Evolutionary conservation across 2,888 invertebrate species (phyloP), one percentile per base, ranked within the genome.

Genomic region (Clepsis dumicolana): DNA sequence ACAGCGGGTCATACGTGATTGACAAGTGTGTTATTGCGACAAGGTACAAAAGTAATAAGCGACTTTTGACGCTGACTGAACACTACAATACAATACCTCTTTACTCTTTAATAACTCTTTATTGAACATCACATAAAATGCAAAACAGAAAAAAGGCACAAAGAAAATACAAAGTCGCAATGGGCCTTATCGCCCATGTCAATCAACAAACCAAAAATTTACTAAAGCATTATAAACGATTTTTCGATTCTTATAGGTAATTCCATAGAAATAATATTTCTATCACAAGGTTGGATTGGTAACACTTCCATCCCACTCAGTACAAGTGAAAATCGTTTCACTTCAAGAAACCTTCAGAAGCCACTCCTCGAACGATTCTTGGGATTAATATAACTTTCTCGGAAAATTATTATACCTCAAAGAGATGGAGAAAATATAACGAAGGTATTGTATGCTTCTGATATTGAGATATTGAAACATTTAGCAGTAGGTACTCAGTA

Each of bases 191-290:
- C n/a, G n/a, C n/a, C n/a, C n/a, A n/a, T n/a, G n/a, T n/a, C n/a
- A n/a, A n/a, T n/a, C n/a, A n/a, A n/a, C n/a, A n/a, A n/a, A n/a
- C n/a, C n/a, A n/a, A n/a, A n/a, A n/a, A n/a, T n/a, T n/a, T n/a
- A n/a, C n/a, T n/a, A n/a, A n/a, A n/a, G n/a, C n/a, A n/a, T n/a
- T n/a, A n/a, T n/a, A n/a, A 76, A 72, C 63, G 69, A 67, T 70
- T 71, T 72, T 73, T 75, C 74, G 74, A 72, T 70, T 56, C 65
- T 71, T 44, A n/a, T n/a, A n/a, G n/a, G n/a, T n/a, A 48, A 59
- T 69, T 72, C 41, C 59, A 67, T 60, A 61, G 48, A 64, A 65
- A 70, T 70, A 66, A 27, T 59, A 10, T 16, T 27, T 16, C 21
- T n/a, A 53, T 16, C 8, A 16, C 21, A 41, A 52, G 21, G 38